Conservation (phyloP, 2,113 vertebrate species). For the Lepus americanus region DNA sequence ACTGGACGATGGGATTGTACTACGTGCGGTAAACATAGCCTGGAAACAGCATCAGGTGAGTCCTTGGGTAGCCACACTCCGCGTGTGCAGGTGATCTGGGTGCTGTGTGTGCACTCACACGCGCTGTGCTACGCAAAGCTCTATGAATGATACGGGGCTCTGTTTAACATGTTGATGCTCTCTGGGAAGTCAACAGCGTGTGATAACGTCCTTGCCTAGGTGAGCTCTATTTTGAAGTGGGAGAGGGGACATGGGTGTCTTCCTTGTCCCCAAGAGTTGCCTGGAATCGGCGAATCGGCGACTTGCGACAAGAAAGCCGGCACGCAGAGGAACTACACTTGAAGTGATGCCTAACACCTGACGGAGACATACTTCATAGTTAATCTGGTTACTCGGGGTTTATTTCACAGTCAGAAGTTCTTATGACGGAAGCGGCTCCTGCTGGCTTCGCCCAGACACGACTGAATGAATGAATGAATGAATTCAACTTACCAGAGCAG, state of each 20-base stretch:
- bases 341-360: constrained; percentile 85
- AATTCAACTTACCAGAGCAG: constrained; percentile 86
- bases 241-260: constrained; percentile 38
- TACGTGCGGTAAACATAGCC: constrained; percentile 28
- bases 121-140: constrained; percentile 53
- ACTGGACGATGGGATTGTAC: constrained; percentile 10
- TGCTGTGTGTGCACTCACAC: constrained; percentile 47
- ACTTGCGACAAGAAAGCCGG: constrained; percentile 53
- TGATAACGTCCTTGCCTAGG: constrained; percentile 65
- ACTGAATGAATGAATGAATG: constrained; percentile 89
- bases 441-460: constrained; percentile 86
- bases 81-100: neutral
- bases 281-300: constrained; percentile 73
- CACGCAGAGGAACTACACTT: constrained; percentile 74
- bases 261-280: constrained; percentile 2
- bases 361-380: constrained; percentile 86
- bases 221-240: constrained; percentile 45
- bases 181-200: constrained; percentile 60
- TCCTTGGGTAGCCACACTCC: neutral
- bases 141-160: constrained; percentile 70
- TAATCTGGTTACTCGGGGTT: constrained; percentile 89
- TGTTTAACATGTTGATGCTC: constrained; percentile 82
- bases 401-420: constrained; percentile 90
- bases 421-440: constrained; percentile 86
- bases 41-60: neutral